Base-by-base conservation (phyloP, 2,113 vertebrate species). In the Campylorhamphus procurvoides region DNA sequence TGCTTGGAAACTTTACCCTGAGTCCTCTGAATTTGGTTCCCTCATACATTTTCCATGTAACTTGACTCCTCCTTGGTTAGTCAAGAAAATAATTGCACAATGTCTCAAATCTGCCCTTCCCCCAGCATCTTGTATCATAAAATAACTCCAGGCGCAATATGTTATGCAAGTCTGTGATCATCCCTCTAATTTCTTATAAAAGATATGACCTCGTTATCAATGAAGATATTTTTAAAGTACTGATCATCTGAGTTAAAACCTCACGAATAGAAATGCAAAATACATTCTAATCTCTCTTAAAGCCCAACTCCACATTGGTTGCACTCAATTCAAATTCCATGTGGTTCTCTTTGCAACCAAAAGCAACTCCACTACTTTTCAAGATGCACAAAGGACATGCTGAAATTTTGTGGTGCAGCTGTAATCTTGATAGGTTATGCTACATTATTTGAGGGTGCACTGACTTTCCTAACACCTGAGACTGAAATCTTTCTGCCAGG, bases 101-200 rank as follows among this genome's bases (percentile, higher is more conserved):
- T 85, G 39, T 94, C 90, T 94, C 47, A 88, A 90, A 90, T 59
- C 76, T 91, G 73, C 94, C 93, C 93, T 95, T 91, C 96, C 91
- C 83, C 93, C 93, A 94, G 77, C 68, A 93, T 90, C 93, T 93
- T 96, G 68, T 95, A 94, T 93, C 91, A 92, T 64, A 96, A 97
- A 97, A 96, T 95, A 96, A 93, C 95, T 96, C 75, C 73, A 93
- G 83, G 93, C 94, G 25, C 93, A 97, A 93, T 95, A 94, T 96
- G 93, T 94, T 97, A 93, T 90, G 73, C 90, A 95, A 96, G 90
- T 88, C 95, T 97, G 90, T 73, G 78, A 96, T 96, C 96, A 94
- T 94, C 91, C 59, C 68, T 93, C 95, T 97, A 95, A 96, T 97
- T 97, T 96, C 95, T 96, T 96, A 95, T 94, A 96, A 96, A 94